Evolutionary conservation across 2,888 invertebrate genomes (phyloP).

Genomic region (Epirrhoe alternata): DNA sequence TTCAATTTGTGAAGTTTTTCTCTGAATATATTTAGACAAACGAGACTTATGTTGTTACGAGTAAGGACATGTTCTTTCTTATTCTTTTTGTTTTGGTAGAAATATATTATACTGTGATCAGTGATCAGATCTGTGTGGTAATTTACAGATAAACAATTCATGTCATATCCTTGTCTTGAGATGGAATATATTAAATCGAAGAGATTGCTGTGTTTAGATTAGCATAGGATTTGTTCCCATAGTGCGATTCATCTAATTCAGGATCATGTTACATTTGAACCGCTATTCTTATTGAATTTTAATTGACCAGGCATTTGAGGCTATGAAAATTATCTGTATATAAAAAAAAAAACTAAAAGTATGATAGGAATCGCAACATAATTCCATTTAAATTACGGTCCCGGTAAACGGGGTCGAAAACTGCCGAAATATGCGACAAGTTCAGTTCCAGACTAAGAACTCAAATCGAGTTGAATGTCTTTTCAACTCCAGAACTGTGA

Average conservation of each 20-base stretch:
- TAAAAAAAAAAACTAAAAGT: neutral
- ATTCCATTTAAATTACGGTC: too few species aligned
- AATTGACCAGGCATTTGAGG: conserved; percentile 7
- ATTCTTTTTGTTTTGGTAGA: neutral
- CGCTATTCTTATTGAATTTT: conserved; percentile 21
- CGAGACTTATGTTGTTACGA: neutral
- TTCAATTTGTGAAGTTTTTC: neutral
- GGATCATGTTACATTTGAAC: conserved; percentile 22
- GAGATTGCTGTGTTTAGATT: conserved; percentile 32
- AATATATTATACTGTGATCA: neutral
- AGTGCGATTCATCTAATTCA: conserved; percentile 25
- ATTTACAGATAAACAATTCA: conserved; percentile 21
- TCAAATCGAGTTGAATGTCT: neutral
- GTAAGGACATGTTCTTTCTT: neutral
- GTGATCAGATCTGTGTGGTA: neutral
- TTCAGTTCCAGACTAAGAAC: neutral
- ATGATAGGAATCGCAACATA: too few species aligned
- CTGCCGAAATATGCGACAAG: neutral
- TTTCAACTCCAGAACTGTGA: conserved; percentile 4
- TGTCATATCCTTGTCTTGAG: conserved; percentile 9
- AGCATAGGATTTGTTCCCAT: conserved; percentile 30
- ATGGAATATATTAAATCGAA: conserved; percentile 16
- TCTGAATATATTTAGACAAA: neutral
- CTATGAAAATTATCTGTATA: conserved; percentile 9
- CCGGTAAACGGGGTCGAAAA: neutral